Evolutionary conservation across 2,113 vertebrate species (phyloP), one percentile per base, ranked within the genome.

Genomic region (Bucco capensis): DNA sequence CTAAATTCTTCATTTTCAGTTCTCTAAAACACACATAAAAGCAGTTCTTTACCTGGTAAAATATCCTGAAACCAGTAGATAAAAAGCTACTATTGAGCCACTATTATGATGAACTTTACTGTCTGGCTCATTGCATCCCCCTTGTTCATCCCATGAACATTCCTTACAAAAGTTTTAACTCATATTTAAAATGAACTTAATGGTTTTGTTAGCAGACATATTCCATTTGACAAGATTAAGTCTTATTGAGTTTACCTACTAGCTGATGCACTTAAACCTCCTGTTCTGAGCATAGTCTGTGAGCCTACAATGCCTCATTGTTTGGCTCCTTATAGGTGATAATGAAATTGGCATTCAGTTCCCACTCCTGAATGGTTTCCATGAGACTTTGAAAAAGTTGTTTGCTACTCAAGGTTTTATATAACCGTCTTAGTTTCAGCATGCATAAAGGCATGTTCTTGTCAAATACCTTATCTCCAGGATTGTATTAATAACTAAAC

Each of bases 401-500:
- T 94, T 89, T 97, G 81, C 93, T 94, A 80, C 88, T 92, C 30
- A 25, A 73, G 18, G 87, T 94, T 90, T 96, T 95, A 95, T 89
- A 90, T 93, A 96, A 93, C 91, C 8, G 5, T 77, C 91, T 91
- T 19, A 50, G 82, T 95, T 97, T 94, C 69, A 57, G 81, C 91
- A 95, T 58, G 89, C 77, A 83, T 72, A 93, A 88, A 94, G 78
- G 40, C 46, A 94, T 86, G 75, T 83, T 94, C 79, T 88, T 96
- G 88, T 91, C 89, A 96, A 96, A 96, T 93, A 86, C 66, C 46
- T 97, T 95, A 96, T 96, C 94, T 96, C 73, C 85, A 64, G n/a
- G 46, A 84, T 69, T 95, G 75, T 76, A 92, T 95, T 96, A 94
- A 89, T 89, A 62, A 44, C 69, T 77, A 90, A 96, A 86, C 25